Conservation (phyloP, 1,140 invertebrate species). For the Cotesia chilonis region DNA sequence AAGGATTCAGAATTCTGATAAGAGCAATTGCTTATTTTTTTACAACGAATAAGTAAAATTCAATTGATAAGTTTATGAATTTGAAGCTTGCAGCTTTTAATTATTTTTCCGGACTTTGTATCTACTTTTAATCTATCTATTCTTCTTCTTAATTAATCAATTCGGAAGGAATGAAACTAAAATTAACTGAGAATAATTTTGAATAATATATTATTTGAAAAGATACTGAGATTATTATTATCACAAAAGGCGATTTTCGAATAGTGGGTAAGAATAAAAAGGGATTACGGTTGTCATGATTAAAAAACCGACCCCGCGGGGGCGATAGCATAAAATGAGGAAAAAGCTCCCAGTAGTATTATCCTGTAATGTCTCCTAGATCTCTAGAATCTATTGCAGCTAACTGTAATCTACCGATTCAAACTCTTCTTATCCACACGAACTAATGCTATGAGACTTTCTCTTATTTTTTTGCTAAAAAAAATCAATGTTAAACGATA, state of each 20-base stretch:
- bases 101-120: too few relatives aligned
- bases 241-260: neutral
- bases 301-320: neutral
- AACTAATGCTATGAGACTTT: neutral
- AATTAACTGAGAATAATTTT: neutral
- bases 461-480: too few relatives aligned
- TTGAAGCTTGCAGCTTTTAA: too few relatives aligned
- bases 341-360: slow-evolving; percentile 5
- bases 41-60: too few relatives aligned
- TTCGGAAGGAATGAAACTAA: too few relatives aligned
- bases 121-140: too few relatives aligned
- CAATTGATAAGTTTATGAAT: too few relatives aligned
- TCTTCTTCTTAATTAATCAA: too few relatives aligned
- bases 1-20: too few relatives aligned
- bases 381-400: neutral
- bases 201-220: neutral
- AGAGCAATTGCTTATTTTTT: too few relatives aligned
- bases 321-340: neutral
- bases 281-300: neutral
- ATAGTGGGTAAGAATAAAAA: neutral
- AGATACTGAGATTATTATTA: neutral
- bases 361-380: slow-evolving; percentile 8
- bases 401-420: neutral
- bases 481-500: too few relatives aligned
- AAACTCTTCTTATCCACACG: neutral